Evolutionary conservation across 2,113 vertebrate species (phyloP), one percentile per base, ranked within the genome.

Genomic region (Apus apus): DNA sequence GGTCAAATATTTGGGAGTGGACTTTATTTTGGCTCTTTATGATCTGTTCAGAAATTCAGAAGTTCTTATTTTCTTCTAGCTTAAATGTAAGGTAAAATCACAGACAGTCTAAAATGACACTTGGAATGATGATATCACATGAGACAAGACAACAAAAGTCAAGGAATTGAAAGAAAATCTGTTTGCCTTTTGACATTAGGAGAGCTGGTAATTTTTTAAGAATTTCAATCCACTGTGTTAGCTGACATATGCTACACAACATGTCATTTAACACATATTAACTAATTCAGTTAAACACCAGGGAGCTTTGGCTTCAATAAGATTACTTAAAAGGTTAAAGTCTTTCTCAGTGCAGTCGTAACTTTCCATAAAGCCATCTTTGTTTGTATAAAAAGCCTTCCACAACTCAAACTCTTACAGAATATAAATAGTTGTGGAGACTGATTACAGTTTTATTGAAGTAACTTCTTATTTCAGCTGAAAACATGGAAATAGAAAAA

Each of bases 241-340:
- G 68, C 43, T 74, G 80, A 74, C 22, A 43, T 56, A 75, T 22
- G 62, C 40, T 53, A 89, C 71, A 87, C 43, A 68, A 68, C 3
- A 1, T 90, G 95, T 72, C 62, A 83, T 73, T 93, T 91, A 96
- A 73, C n/a, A 58, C 0, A 26, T 45, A 90, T 93, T 96, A 94
- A 90, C 81, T 91, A 89, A 89, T 78, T 72, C 79, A 80, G 78
- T 93, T 85, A 87, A 91, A 85, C 66, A 93, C 64, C 27, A 80
- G 56, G 58, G 66, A 90, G 94, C 90, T 92, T 95, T 90, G 45
- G 54, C 71, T 93, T 87, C 90, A 79, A 25, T 91, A 88, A 61
- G 92, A 93, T 93, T 96, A 93, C 85, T 87, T 90, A 90, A 83
- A 90, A 95, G 94, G 50, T 86, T 95, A 90, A 95, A 95, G 62